A percentile compares a stretch with the other conserved stretches of the same genome.
These are phyloP conservation scores for Cyprinodon tularosa DNA, from an alignment of 2,113 vertebrate genomes.

Conservation along the genomic window DNA sequence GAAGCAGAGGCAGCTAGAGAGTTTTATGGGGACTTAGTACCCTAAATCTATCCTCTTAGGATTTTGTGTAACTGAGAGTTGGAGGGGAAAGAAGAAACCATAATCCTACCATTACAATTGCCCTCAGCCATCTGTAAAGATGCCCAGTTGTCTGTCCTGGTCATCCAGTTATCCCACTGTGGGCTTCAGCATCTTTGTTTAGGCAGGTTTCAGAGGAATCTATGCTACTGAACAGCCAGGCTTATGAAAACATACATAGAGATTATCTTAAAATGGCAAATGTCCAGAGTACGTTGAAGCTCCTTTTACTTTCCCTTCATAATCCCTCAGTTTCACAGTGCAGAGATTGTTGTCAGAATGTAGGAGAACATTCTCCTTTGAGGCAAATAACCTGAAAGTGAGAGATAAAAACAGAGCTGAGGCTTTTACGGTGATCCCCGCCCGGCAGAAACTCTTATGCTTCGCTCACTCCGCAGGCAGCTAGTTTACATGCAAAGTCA, in stretches of 20 bases:
- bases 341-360: slow-evolving; percentile 29
- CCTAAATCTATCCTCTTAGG: slow-evolving; percentile 17
- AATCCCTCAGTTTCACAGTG: slow-evolving; percentile 16
- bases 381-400: neutral
- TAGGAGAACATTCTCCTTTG: slow-evolving; percentile 10
- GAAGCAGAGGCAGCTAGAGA: slow-evolving; percentile 13
- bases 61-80: slow-evolving; percentile 25
- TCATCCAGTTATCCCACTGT: neutral
- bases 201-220: slow-evolving; percentile 26
- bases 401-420: neutral
- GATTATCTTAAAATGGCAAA: slow-evolving; percentile 58
- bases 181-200: neutral
- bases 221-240: slow-evolving; percentile 21
- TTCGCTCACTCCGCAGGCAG: too few relatives aligned
- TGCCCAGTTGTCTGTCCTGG: neutral
- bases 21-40: slow-evolving; percentile 19
- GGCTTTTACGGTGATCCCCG: slow-evolving; percentile 7
- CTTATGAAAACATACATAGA: neutral
- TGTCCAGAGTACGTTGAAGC: slow-evolving; percentile 13
- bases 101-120: slow-evolving; percentile 42
- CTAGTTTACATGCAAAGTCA: too few relatives aligned
- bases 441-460: slow-evolving; percentile 1
- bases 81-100: slow-evolving; percentile 20
- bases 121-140: neutral
- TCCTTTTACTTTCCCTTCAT: slow-evolving; percentile 10